Evolutionary conservation across 2,797 vertebrate genomes (phyloP).

Genomic region (Ctenopoma kingsleyae): DNA sequence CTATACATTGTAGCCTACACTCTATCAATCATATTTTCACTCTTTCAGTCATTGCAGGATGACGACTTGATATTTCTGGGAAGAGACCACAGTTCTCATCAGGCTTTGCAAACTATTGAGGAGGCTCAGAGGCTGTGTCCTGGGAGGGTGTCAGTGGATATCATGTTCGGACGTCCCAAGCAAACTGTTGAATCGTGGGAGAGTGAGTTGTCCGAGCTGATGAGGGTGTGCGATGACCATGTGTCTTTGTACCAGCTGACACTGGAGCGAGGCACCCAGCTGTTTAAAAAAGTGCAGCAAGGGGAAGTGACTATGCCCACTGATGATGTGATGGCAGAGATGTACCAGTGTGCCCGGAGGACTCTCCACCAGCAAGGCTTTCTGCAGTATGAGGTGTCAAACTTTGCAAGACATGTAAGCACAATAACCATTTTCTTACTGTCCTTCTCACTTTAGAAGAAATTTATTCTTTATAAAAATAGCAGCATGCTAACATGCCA

Average conservation of each 20-base stretch:
- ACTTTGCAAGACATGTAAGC: conserved; percentile 90
- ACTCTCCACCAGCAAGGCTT: conserved; percentile 84
- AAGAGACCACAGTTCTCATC: conserved; percentile 87
- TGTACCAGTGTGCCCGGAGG: conserved; percentile 86
- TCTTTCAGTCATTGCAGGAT: conserved; percentile 87
- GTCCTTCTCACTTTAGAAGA: neutral
- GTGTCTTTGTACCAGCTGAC: conserved; percentile 94
- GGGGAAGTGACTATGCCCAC: conserved; percentile 75
- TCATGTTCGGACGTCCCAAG: conserved; percentile 91
- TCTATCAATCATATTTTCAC: conserved; percentile 1
- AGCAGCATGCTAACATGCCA: too few species aligned
- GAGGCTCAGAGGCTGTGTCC: conserved; percentile 87
- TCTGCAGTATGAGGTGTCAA: conserved; percentile 95
- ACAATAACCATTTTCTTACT: neutral
- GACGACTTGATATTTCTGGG: conserved; percentile 86
- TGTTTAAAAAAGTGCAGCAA: conserved; percentile 85
- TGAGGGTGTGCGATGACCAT: conserved; percentile 86
- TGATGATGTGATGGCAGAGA: conserved; percentile 86
- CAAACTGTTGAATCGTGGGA: conserved; percentile 88
- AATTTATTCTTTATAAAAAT: neutral
- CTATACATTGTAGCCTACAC: too few species aligned
- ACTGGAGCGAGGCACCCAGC: conserved; percentile 90
- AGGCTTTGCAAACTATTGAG: conserved; percentile 85
- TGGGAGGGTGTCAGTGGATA: conserved; percentile 89
- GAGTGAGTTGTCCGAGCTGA: conserved; percentile 78